Conservation (phyloP, 2,113 vertebrate species). For the Cryptotis parvus region DNA sequence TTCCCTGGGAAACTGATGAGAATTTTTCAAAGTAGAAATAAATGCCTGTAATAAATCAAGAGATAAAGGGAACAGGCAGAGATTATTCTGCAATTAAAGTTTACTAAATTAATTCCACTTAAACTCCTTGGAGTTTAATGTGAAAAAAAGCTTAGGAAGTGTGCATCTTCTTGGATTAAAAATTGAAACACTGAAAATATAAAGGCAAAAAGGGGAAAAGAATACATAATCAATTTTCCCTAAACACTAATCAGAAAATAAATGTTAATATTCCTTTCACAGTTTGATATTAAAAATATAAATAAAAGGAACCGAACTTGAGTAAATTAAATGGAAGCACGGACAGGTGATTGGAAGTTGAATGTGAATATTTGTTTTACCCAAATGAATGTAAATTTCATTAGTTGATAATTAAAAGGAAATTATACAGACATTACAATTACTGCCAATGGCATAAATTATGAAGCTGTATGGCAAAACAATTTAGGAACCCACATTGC, state of each 20-base stretch:
- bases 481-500: constrained; percentile 85
- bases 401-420: constrained; percentile 91
- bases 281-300: constrained; percentile 78
- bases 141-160: constrained; percentile 61
- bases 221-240: constrained; percentile 74
- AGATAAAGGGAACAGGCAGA: constrained; percentile 87
- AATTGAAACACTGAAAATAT: constrained; percentile 63
- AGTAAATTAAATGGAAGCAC: constrained; percentile 79
- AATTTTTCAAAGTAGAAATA: constrained; percentile 87
- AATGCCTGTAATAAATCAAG: constrained; percentile 88
- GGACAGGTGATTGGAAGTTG: constrained; percentile 87
- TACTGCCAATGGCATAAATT: constrained; percentile 88
- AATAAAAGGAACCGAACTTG: constrained; percentile 70
- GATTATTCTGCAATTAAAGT: constrained; percentile 88
- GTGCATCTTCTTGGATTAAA: constrained; percentile 71
- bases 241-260: constrained; percentile 73
- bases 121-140: constrained; percentile 85
- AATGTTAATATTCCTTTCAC: constrained; percentile 69
- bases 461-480: constrained; percentile 86
- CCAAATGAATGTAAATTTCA: constrained; percentile 89
- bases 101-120: constrained; percentile 87
- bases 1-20: constrained; percentile 88
- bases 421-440: constrained; percentile 90
- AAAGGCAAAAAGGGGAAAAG: constrained; percentile 70
- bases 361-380: constrained; percentile 84